Evolutionary conservation across 2,113 vertebrate species (phyloP), one percentile per base, ranked within the genome.

Genomic region (Syngnathoides biaculeatus): DNA sequence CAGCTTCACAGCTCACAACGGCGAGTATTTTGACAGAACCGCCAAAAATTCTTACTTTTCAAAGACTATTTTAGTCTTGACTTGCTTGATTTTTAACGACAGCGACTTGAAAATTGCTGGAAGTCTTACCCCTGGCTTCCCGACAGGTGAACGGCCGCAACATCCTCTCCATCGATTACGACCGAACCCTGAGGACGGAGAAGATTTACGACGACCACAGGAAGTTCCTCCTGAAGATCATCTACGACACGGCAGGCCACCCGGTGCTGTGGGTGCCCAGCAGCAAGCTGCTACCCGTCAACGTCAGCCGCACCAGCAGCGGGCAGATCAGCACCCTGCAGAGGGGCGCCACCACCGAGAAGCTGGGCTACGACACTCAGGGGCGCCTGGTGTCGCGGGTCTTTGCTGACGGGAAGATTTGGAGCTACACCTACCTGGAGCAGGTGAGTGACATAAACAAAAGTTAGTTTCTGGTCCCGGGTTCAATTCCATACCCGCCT

Each of bases 181-280:
- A 99, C 87, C 95, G 97, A 83, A 96, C 93, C 43, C 93, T 95
- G 69, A 94, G 95, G 93, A 99, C 95, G 5, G 97, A 99, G 83
- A 98, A 98, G 88, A 97, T 99, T 92, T 99, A 99, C 14, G 97
- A 99, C 19, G 97, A 99, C 92, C 97, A 98, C 88, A 94, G 97
- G 80, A 99, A 99, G 87, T 99, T 98, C 75, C 94, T 98, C 24
- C 90, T 99, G 87, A 94, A 96, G 89, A 98, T 99, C 65, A 93
- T 94, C 79, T 99, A 98, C 4, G 97, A 98, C 91, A 90, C 89
- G 0, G 93, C 95, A 0, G 97, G 97, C 3, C 97, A 98, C 77
- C 97, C 97, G 0, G 95, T 96, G 8, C 93, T 99, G 65, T 99
- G 97, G 97, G 91, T 96, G 50, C 97, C 97, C 0, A 98, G 97